Evolutionary conservation across 2,888 invertebrate species (phyloP).

Genomic region (Pediacus dermestoides): DNA sequence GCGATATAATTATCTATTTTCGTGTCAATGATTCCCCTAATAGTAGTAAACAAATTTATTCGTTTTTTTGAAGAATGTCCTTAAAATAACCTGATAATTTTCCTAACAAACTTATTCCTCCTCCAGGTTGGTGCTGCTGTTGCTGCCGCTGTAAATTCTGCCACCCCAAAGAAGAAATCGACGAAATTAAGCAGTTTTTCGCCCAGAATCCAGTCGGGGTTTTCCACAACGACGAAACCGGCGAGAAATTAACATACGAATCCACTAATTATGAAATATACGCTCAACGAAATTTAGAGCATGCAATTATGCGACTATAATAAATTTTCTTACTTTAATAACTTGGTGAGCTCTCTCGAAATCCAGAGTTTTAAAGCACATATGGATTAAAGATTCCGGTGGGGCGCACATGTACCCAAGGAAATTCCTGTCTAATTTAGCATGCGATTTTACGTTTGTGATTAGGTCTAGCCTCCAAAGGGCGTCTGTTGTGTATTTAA

Average conservation of each 20-base stretch:
- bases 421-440: slow-evolving; percentile 52
- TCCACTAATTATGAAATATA: slow-evolving; percentile 57
- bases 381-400: slow-evolving; percentile 69
- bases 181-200: slow-evolving; percentile 55
- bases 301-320: slow-evolving; percentile 53
- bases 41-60: slow-evolving; percentile 10
- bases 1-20: too few relatives aligned
- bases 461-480: slow-evolving; percentile 71
- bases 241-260: slow-evolving; percentile 49
- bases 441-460: slow-evolving; percentile 54
- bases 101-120: too few relatives aligned
- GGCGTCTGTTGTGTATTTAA: slow-evolving; percentile 62
- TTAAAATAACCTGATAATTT: slow-evolving; percentile 7
- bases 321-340: slow-evolving; percentile 62
- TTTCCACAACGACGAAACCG: slow-evolving; percentile 42
- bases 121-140: slow-evolving; percentile 61
- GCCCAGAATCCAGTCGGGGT: slow-evolving; percentile 58
- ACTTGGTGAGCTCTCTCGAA: slow-evolving; percentile 74
- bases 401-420: slow-evolving; percentile 70
- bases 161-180: slow-evolving; percentile 55
- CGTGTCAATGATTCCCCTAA: too few relatives aligned
- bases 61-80: slow-evolving; percentile 3
- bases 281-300: slow-evolving; percentile 56
- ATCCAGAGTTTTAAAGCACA: slow-evolving; percentile 71
- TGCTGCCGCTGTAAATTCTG: slow-evolving; percentile 57